A percentile compares a stretch with the other conserved stretches of the same genome.
phyloP scores from a whole-genome alignment of 2,888 invertebrate genomes.

The Allacma fusca region DNA sequence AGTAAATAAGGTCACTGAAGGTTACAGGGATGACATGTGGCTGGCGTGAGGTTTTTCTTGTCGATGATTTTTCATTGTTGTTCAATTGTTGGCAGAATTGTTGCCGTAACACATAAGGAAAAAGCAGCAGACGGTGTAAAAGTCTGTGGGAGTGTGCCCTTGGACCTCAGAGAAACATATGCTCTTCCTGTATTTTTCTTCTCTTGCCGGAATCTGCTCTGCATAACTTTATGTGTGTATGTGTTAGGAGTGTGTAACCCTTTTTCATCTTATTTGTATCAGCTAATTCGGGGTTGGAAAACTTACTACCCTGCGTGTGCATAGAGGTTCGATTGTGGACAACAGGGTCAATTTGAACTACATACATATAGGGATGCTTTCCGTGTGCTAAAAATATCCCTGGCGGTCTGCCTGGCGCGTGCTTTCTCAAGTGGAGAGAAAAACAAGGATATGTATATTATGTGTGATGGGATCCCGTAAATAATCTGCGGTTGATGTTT shows the following conservation, averaged over 20 bases:
- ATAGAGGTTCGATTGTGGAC: not conserved
- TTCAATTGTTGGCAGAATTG: constrained; percentile 24
- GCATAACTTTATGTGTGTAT: constrained; percentile 16
- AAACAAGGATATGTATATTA: not conserved
- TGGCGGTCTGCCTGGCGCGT: constrained; percentile 25
- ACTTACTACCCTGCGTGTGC: not conserved
- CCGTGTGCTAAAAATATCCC: constrained; percentile 17
- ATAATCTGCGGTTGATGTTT: constrained; percentile 2
- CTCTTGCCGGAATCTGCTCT: not conserved
- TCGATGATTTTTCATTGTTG: constrained; percentile 24
- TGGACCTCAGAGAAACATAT: constrained; percentile 13
- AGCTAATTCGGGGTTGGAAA: constrained; percentile 16
- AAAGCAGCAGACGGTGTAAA: constrained; percentile 24
- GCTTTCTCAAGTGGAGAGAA: constrained; percentile 25
- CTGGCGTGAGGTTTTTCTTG: constrained; percentile 20
- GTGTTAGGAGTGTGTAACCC: constrained; percentile 14
- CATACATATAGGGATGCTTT: constrained; percentile 21
- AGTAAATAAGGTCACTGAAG: constrained; percentile 17
- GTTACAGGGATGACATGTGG: constrained; percentile 19
- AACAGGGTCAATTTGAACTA: constrained; percentile 7
- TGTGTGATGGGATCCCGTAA: not conserved
- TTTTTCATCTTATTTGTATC: constrained; percentile 24
- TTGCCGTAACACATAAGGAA: constrained; percentile 16
- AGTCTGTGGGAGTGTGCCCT: constrained; percentile 12
- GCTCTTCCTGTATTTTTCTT: constrained; percentile 23